Evolutionary conservation across 2,113 vertebrate species (phyloP), one percentile per base, ranked within the genome.

Genomic region (Melanocharis versteri): DNA sequence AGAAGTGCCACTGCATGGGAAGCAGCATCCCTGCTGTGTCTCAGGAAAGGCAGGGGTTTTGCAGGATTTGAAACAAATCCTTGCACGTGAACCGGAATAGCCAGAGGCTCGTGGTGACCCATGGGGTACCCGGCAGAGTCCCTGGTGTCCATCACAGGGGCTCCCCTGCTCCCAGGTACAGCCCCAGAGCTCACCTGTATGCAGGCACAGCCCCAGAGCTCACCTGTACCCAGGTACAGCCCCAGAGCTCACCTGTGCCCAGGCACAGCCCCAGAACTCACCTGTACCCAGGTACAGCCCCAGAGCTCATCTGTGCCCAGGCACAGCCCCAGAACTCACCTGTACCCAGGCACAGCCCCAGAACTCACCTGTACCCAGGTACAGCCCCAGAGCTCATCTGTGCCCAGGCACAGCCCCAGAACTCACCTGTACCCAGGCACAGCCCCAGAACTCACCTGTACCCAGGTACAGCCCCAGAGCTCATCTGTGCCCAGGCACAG

Each of bases 101-200:
- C 23, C 79, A 26, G n/a, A 51, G 35, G 17, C 61, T 44, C 0
- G 0, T 4, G 40, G 65, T 51, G 48, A 12, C 11, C 28, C 44
- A 3, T 0, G 7, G 1, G 58, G 26, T 16, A 19, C 44, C 61
- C 1, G 0, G 37, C 53, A 31, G 82, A 7, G 6, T 35, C 48
- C 64, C 21, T 4, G 3, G 42, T 64, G 54, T 26, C 50, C 61
- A 42, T 3, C 0, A 1, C 0, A 0, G 58, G 61, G 45, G 20
- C 14, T 45, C 8, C n/a, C 28, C 73, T 26, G n/a, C 18, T 15
- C 61, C 13, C 10, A n/a, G 37, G 58, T 4, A 58, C 56, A 35
- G 33, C 56, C 54, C 51, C 51, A 26, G 23, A 50, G 48, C 48
- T 26, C 48, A 5, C 48, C 27, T 28, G 15, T 5, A 8, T 23